These are phyloP conservation scores for Pseudotriccus pelzelni DNA, from an alignment of 2,797 vertebrate genomes.

Conservation along the genomic window DNA sequence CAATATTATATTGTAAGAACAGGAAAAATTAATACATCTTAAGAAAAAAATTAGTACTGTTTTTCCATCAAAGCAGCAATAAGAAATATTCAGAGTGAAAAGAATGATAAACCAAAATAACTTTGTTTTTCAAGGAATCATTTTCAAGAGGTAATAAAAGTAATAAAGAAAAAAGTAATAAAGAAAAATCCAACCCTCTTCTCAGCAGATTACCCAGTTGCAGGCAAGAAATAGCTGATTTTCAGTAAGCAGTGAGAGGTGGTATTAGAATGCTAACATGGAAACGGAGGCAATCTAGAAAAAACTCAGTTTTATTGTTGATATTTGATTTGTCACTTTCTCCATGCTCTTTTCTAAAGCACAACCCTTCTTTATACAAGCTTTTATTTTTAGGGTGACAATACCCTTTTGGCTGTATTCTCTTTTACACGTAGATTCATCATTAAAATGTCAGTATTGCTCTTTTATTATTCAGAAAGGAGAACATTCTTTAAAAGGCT, in stretches of 20 bases:
- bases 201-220: not conserved
- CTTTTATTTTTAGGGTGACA: not conserved
- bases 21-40: not conserved
- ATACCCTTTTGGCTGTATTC: not conserved
- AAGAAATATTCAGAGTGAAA: not conserved
- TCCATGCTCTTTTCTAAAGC: not conserved
- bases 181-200: not conserved
- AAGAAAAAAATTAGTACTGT: not conserved
- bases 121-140: not conserved
- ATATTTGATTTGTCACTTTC: slow-evolving; percentile 24
- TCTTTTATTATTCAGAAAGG: slow-evolving; percentile 9
- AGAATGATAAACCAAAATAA: not conserved
- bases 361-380: not conserved
- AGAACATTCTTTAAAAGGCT: not conserved
- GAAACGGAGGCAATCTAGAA: not conserved
- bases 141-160: not conserved
- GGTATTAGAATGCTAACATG: not conserved
- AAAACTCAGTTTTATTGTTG: not conserved
- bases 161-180: slow-evolving; percentile 1
- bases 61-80: not conserved
- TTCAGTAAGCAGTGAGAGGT: not conserved
- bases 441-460: not conserved
- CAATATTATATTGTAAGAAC: not conserved
- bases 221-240: not conserved
- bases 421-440: not conserved